Evolutionary conservation across 2,797 vertebrate genomes (phyloP).

Genomic region (Chloroceryle inda): DNA sequence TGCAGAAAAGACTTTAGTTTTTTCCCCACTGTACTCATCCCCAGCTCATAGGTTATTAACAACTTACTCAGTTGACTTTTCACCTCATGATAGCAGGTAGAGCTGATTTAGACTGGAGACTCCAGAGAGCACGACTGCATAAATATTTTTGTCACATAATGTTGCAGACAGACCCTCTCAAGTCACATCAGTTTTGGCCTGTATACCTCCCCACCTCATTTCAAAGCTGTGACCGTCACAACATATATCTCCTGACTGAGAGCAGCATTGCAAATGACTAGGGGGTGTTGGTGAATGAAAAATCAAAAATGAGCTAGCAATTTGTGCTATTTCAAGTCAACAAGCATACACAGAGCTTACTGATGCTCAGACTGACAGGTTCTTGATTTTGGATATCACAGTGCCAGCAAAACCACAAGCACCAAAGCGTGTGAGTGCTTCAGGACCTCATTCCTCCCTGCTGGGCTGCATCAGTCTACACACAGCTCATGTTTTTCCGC

Average conservation of each 20-base stretch:
- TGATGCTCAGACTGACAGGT: background rate
- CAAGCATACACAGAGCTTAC: background rate
- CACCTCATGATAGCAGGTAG: accelerated
- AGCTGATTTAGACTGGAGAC: background rate
- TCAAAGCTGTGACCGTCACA: background rate
- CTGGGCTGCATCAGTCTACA: background rate
- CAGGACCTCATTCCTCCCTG: background rate
- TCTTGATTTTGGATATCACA: background rate
- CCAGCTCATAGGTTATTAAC: background rate
- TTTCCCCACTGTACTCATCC: background rate
- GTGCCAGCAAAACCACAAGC: background rate
- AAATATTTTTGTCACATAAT: background rate
- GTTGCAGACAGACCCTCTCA: background rate
- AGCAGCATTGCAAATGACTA: background rate
- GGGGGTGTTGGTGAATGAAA: background rate
- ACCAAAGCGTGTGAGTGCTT: background rate
- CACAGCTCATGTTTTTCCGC: background rate
- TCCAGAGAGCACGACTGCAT: accelerated
- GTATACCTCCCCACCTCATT: background rate
- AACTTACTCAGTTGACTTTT: background rate
- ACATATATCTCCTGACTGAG: background rate
- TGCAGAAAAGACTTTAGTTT: background rate
- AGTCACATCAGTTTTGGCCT: background rate
- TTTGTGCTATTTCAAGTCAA: background rate
- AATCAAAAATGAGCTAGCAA: background rate